These are phyloP conservation scores for Meta bourneti DNA, from an alignment of 2,888 invertebrate species.

Conservation along the genomic window DNA sequence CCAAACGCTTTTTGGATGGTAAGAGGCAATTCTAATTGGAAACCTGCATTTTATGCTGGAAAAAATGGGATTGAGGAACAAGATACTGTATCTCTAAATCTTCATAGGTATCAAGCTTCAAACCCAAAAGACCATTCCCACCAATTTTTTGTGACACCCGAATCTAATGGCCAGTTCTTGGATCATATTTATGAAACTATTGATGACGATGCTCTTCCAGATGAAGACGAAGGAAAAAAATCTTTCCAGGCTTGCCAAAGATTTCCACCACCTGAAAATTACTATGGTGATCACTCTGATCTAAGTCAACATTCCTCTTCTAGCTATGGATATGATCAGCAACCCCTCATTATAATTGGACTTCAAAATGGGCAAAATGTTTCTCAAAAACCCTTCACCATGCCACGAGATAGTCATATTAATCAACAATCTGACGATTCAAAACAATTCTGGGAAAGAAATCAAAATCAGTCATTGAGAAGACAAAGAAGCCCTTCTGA, in stretches of 20 bases:
- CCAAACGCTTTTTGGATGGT: slow-evolving; percentile 41
- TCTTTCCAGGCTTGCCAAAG: slow-evolving; percentile 34
- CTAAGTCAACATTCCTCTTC: slow-evolving; percentile 77
- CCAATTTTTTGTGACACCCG: slow-evolving; percentile 41
- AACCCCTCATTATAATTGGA: slow-evolving; percentile 53
- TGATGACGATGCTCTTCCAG: slow-evolving; percentile 76
- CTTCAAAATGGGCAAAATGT: slow-evolving; percentile 47
- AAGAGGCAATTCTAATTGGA: slow-evolving; percentile 33
- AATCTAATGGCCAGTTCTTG: slow-evolving; percentile 80
- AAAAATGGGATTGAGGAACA: slow-evolving; percentile 34
- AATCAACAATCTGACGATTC: background rate
- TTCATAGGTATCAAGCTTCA: slow-evolving; percentile 32
- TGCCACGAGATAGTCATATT: slow-evolving; percentile 18
- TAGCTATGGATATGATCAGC: slow-evolving; percentile 77
- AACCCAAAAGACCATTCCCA: slow-evolving; percentile 20
- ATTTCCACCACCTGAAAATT: slow-evolving; percentile 66
- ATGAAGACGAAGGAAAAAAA: slow-evolving; percentile 36
- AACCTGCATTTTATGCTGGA: slow-evolving; percentile 13
- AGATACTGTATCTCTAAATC: slow-evolving; percentile 1
- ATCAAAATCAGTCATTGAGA: slow-evolving; percentile 29
- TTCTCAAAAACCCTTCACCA: slow-evolving; percentile 32
- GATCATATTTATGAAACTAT: slow-evolving; percentile 78
- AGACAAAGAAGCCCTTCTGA: slow-evolving; percentile 39
- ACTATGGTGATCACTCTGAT: slow-evolving; percentile 76
- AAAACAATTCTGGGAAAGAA: slow-evolving; percentile 23